Conservation (phyloP, 1,140 invertebrate genomes). For the Drosophila seguyi region DNA sequence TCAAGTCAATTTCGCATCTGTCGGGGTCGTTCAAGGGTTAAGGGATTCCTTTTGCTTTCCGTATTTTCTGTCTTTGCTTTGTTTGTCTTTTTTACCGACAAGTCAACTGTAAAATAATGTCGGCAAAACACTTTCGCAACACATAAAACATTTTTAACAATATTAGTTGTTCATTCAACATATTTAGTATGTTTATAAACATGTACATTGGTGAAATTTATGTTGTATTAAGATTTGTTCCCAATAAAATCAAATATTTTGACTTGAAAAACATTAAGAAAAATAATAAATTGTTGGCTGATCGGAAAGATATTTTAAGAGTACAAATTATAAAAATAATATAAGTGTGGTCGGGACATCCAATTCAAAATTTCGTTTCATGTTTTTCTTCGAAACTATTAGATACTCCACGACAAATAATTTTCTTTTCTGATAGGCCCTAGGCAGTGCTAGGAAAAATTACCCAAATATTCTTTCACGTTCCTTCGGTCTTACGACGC, state of each 20-base stretch:
- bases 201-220: not conserved
- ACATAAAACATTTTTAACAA: slow-evolving; percentile 52
- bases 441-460: no score
- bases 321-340: no score
- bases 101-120: slow-evolving; percentile 72
- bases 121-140: slow-evolving; percentile 56
- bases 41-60: slow-evolving; percentile 68
- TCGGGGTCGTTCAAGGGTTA: slow-evolving; percentile 73
- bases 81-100: slow-evolving; percentile 21
- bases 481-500: no score
- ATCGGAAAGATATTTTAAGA: no score
- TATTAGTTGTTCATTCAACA: not conserved
- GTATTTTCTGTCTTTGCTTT: slow-evolving; percentile 20
- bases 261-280: not conserved
- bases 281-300: no score
- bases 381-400: no score
- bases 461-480: no score
- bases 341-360: no score
- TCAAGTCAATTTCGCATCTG: slow-evolving; percentile 76
- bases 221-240: not conserved
- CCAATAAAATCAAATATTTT: not conserved
- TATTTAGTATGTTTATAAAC: not conserved
- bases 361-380: no score
- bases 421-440: no score
- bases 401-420: no score